A percentile compares a stretch with the other conserved stretches of the same genome.
These are phyloP conservation scores for Leucophenga maculata DNA, from an alignment of 2,888 invertebrate species.

Conservation along the genomic window DNA sequence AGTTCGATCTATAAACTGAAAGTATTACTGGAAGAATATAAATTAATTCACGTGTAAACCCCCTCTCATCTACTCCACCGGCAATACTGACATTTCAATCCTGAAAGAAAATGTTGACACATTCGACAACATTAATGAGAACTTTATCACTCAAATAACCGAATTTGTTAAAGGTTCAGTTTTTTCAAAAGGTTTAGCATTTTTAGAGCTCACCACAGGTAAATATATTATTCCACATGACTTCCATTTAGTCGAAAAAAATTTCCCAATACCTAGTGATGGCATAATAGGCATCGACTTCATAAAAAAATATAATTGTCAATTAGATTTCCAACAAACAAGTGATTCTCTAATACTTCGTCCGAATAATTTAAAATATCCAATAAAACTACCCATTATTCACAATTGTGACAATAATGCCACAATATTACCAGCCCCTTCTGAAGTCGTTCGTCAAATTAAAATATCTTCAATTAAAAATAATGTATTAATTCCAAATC, in stretches of 20 bases:
- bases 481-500: conserved; percentile 21
- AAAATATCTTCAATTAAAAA: conserved; percentile 12
- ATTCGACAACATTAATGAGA: background rate
- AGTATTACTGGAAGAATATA: too few relatives aligned
- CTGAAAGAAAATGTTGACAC: conserved; percentile 16
- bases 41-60: too few relatives aligned
- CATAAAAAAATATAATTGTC: conserved; percentile 24
- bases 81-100: conserved; percentile 11
- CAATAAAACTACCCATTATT: conserved; percentile 4
- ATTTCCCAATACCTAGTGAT: conserved; percentile 8
- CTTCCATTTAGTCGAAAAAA: conserved; percentile 16
- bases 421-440: background rate
- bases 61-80: too few relatives aligned
- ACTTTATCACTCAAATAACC: background rate
- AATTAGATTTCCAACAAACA: conserved; percentile 20
- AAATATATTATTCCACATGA: background rate
- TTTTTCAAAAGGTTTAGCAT: conserved; percentile 25
- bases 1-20: too few relatives aligned
- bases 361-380: conserved; percentile 19
- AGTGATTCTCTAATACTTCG: conserved; percentile 8
- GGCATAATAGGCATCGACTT: conserved; percentile 22
- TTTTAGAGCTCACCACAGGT: conserved; percentile 13
- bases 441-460: conserved; percentile 15
- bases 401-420: background rate
- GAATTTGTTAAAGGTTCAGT: conserved; percentile 22